phyloP scores from a whole-genome alignment of 2,888 invertebrate genomes.

The Euzophera pinguis region DNA sequence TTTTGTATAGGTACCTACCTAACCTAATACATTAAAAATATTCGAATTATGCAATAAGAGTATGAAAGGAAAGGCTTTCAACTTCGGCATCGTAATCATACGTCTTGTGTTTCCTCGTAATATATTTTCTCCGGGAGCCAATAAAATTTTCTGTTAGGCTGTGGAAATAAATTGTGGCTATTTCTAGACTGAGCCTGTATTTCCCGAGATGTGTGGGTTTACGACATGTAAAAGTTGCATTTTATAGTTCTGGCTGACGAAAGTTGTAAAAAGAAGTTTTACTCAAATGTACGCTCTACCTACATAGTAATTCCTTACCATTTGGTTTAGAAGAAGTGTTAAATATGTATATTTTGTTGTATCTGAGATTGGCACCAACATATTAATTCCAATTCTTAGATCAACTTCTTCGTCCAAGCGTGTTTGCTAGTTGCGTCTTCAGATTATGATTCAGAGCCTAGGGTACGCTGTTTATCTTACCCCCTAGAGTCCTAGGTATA shows the following conservation, averaged over 20 bases:
- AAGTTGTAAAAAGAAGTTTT: neutral
- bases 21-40: neutral
- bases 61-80: slow-evolving; percentile 1
- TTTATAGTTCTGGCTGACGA: neutral
- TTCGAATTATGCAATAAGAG: neutral
- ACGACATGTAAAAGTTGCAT: neutral
- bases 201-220: neutral
- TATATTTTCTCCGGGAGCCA: slow-evolving; percentile 7
- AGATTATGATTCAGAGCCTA: too few relatives aligned
- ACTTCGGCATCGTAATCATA: slow-evolving; percentile 7
- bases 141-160: slow-evolving; percentile 13
- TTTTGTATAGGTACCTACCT: too few relatives aligned
- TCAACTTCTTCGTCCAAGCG: too few relatives aligned
- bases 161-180: slow-evolving; percentile 12
- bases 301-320: too few relatives aligned
- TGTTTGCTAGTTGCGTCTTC: too few relatives aligned
- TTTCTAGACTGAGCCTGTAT: neutral
- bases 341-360: too few relatives aligned
- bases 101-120: slow-evolving; percentile 6
- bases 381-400: too few relatives aligned
- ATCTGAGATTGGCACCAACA: too few relatives aligned
- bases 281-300: too few relatives aligned
- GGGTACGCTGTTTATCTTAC: too few relatives aligned
- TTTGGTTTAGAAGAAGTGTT: too few relatives aligned
- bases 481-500: too few relatives aligned